Conservation (phyloP, 2,113 vertebrate species). For the Nestor notabilis region DNA sequence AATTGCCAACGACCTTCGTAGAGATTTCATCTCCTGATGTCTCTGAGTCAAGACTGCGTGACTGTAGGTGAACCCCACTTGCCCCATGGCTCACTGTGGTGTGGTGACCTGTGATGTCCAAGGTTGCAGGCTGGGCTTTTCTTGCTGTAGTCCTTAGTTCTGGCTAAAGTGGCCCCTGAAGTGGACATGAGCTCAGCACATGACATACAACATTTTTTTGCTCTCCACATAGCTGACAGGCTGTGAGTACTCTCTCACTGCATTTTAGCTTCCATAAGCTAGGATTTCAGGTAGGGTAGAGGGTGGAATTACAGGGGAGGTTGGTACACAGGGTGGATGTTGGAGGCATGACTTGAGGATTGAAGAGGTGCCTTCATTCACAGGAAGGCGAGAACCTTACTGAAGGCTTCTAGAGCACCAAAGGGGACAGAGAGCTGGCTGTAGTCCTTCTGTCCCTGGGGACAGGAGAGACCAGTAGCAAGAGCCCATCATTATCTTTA, state of each 20-base stretch:
- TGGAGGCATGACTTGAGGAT: fast-evolving
- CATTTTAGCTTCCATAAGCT: fast-evolving
- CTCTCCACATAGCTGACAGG: fast-evolving
- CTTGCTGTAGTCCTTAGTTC: background rate
- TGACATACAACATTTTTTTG: background rate
- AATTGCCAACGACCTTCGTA: background rate
- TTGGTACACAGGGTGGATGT: background rate
- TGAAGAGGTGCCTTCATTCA: background rate
- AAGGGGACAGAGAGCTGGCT: background rate
- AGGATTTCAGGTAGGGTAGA: background rate
- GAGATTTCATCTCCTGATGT: background rate
- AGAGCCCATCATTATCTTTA: background rate
- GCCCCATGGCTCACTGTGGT: background rate
- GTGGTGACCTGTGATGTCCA: too few species aligned
- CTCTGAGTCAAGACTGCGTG: background rate
- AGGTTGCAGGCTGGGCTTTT: background rate
- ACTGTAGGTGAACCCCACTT: background rate
- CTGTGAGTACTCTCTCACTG: background rate
- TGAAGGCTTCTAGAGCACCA: background rate
- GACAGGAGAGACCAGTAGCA: background rate
- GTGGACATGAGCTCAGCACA: background rate
- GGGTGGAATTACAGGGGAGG: background rate
- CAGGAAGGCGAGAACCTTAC: background rate
- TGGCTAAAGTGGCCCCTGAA: background rate
- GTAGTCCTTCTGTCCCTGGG: background rate